Evolutionary conservation across 2,888 invertebrate species (phyloP), one percentile per base, ranked within the genome.

Genomic region (Blomia tropicalis): DNA sequence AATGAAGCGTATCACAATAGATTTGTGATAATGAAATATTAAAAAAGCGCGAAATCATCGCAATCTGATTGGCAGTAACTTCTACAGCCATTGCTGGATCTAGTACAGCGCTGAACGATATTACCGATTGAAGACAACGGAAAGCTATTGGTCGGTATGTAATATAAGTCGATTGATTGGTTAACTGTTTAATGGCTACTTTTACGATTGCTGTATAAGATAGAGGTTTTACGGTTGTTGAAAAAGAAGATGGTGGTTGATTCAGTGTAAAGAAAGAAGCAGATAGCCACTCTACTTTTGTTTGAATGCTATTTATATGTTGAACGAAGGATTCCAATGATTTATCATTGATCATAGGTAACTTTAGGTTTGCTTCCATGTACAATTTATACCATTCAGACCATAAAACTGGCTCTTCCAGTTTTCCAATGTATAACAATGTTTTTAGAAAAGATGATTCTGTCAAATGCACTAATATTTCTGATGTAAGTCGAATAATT

Each of bases 1-100:
- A 87, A 66, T 91, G 79, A 69, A 92, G 84, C 31, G 93, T 79
- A 77, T 93, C 92, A 72, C 86, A 85, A 71, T 86, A 91, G 0
- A 93, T 74, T 67, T 87, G 80, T 1, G 87, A 79, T 68, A 84
- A 80, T n/a, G 82, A 79, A 69, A 86, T 84, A 60, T 84, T 76
- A 76, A 78, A 69, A 0, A 91, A 77, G 67, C 84, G 81, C 72
- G 90, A 85, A 59, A 92, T 79, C 79, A 91, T 83, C 51, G 85
- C 76, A 60, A 93, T 75, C 71, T 91, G 87, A 67, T 84, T 83
- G 0, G 87, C 84, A 67, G 90, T 80, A 56, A 83, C 81, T 58
- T 83, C 80, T 29, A 88, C 82, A 68, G 90, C 85, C 61, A 83
- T 84, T 69, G 87, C 85, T 0, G 91, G 89, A 74, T 88, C 86